Evolutionary conservation across 2,113 vertebrate species (phyloP).

Genomic region (Phylloscopus whistleri): DNA sequence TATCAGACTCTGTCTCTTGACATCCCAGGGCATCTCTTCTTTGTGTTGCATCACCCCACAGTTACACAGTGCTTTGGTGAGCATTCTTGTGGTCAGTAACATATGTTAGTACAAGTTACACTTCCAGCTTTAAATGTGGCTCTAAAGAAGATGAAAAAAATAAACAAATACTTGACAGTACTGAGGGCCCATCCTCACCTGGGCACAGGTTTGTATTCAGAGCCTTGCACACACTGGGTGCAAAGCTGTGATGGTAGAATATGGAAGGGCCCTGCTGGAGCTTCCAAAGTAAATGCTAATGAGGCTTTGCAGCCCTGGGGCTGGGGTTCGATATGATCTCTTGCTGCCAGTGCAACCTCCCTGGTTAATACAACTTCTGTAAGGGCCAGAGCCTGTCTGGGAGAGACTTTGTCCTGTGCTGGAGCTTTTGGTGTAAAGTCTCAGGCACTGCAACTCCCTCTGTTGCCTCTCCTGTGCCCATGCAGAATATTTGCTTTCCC

Average conservation of each 20-base stretch:
- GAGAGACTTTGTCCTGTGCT: not conserved
- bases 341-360: not conserved
- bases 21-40: not conserved
- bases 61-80: not conserved
- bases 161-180: not conserved
- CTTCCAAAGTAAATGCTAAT: not conserved
- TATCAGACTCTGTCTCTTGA: not conserved
- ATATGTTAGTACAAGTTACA: not conserved
- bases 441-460: not conserved
- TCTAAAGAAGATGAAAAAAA: not conserved
- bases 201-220: fast-evolving
- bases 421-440: not conserved
- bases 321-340: not conserved
- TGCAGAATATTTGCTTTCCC: not conserved
- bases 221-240: fast-evolving
- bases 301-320: not conserved
- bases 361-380: not conserved
- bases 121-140: not conserved
- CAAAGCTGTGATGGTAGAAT: not conserved
- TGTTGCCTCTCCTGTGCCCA: not conserved
- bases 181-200: fast-evolving
- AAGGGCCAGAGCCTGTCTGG: fast-evolving
- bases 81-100: not conserved
- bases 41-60: not conserved
- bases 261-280: not conserved